These are phyloP conservation scores for Eidolon helvum DNA, from an alignment of 2,113 vertebrate species.

Conservation along the genomic window DNA sequence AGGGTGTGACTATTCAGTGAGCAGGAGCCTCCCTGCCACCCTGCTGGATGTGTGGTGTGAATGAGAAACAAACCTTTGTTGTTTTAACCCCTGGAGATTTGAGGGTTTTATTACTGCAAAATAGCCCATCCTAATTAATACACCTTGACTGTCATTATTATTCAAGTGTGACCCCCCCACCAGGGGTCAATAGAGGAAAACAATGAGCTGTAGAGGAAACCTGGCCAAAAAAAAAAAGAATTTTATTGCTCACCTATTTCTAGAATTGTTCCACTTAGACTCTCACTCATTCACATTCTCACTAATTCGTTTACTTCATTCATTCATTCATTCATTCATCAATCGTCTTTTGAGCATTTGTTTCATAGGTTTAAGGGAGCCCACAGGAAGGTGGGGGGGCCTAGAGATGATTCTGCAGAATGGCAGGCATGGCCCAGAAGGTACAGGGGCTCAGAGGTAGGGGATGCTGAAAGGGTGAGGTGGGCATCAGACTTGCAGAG, in stretches of 20 bases:
- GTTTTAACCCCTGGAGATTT: background rate
- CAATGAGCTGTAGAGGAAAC: background rate
- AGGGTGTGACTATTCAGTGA: background rate
- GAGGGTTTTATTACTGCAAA: background rate
- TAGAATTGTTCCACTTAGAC: background rate
- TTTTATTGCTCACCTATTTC: background rate
- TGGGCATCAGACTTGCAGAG: background rate
- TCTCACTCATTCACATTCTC: background rate
- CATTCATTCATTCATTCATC: background rate
- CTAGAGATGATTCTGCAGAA: background rate
- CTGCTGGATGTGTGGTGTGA: background rate
- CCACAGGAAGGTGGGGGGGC: background rate
- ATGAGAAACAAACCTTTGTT: background rate
- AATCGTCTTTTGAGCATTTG: background rate
- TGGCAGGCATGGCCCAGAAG: background rate
- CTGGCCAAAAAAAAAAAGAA: background rate
- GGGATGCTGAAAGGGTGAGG: too few relatives aligned
- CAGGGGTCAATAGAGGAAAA: background rate
- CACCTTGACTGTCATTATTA: rapidly evolving
- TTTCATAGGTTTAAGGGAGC: background rate
- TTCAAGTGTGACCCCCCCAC: background rate
- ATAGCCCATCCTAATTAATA: background rate
- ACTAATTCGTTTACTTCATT: background rate
- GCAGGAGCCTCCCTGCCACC: background rate
- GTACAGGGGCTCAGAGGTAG: background rate